Conservation (phyloP, 2,797 vertebrate genomes). For the Pseudochaenichthys georgianus region DNA sequence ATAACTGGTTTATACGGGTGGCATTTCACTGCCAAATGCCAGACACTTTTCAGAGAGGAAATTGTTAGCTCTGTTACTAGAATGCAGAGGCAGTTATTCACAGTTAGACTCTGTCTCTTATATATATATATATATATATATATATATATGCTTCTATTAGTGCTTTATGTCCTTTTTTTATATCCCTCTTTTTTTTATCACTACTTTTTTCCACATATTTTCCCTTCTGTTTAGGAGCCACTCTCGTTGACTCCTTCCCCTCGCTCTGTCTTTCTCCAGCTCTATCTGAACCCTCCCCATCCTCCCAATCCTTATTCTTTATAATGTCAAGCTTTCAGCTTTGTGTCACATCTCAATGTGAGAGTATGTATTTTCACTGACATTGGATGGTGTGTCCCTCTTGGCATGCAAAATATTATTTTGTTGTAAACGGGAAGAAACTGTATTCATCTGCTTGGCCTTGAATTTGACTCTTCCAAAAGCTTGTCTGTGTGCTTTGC, state of each 20-base stretch:
- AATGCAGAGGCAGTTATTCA: constrained; percentile 61
- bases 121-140: not conserved
- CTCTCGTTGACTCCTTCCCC: not conserved
- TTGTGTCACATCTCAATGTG: constrained; percentile 36
- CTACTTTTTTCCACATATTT: constrained; percentile 10
- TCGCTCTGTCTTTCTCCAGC: not conserved
- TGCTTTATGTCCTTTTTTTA: constrained; percentile 21
- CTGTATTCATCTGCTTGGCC: constrained; percentile 44
- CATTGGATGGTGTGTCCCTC: not conserved
- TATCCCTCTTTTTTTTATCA: constrained; percentile 11
- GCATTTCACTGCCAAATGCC: constrained; percentile 68
- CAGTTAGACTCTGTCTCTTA: constrained; percentile 32
- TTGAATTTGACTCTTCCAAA: constrained; percentile 38
- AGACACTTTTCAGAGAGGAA: constrained; percentile 60
- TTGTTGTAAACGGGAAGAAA: constrained; percentile 35
- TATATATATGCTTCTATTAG: too few species aligned
- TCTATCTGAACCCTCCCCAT: not conserved
- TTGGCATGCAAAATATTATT: constrained; percentile 14
- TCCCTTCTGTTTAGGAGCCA: not conserved
- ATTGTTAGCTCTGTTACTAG: constrained; percentile 60
- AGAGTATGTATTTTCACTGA: constrained; percentile 31
- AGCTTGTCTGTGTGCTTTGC: constrained; percentile 36
- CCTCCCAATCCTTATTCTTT: constrained; percentile 14
- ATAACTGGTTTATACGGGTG: constrained; percentile 71
- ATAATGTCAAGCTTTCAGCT: constrained; percentile 38